phyloP scores from a whole-genome alignment of 2,888 invertebrate genomes.

The Parthenolecanium corni region DNA sequence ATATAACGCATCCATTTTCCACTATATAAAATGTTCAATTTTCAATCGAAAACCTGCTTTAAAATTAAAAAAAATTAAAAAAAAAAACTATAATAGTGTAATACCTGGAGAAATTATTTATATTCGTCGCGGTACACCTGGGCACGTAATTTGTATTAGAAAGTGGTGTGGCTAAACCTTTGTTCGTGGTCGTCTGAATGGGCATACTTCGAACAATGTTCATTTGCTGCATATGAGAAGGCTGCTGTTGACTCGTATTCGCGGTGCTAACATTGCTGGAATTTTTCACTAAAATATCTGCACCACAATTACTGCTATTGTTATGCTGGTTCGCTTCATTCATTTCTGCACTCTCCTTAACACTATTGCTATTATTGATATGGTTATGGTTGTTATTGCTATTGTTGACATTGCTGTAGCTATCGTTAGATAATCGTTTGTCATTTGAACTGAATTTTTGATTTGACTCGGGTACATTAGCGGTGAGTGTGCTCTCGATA shows the following conservation, averaged over 20 bases:
- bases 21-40: too few relatives aligned
- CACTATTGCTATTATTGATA: neutral
- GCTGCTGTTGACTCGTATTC: neutral
- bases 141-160: constrained; percentile 17
- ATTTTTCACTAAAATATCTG: neutral
- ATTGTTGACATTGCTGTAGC: constrained; percentile 2
- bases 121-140: constrained; percentile 4
- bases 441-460: neutral
- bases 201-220: constrained; percentile 29
- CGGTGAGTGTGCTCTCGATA: constrained; percentile 1
- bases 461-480: constrained; percentile 1
- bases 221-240: constrained; percentile 13
- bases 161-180: constrained; percentile 27
- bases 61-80: too few relatives aligned
- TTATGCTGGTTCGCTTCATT: neutral
- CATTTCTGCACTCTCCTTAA: neutral
- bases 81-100: too few relatives aligned
- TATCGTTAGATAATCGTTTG: neutral
- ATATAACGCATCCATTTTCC: too few relatives aligned
- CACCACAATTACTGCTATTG: neutral
- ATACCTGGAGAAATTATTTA: constrained; percentile 5
- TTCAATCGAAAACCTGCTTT: too few relatives aligned
- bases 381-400: neutral
- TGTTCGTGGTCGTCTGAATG: constrained; percentile 23
- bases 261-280: neutral